Base-by-base conservation (phyloP, 2,888 invertebrate genomes). In the Nyleta sp. region DNA sequence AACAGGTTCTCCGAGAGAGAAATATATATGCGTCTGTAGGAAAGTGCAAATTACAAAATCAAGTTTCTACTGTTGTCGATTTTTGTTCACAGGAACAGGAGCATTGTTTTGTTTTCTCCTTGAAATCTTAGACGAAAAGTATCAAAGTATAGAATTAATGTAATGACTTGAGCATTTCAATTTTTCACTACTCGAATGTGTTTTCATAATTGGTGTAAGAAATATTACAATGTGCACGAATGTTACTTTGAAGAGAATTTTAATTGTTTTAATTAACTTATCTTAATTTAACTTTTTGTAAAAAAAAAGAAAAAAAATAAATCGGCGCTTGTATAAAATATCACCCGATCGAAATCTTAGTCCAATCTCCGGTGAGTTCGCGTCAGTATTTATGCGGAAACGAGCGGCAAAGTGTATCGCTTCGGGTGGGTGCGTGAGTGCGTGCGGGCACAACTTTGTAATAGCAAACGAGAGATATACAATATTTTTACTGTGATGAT, bases 401-500 rank as follows among this genome's bases (percentile, higher is more conserved):
- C 33, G 33, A 31, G 38, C 60, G 46, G 62, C 60, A 79, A 75
- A 53, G 53, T 73, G 76, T 67, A 72, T 74, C 68, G 62, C 70
- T 75, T 72, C 18, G 78, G 38, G 1, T 68, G 67, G 72, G 73
- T 80, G 78, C 52, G 64, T 81, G 78, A 78, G 78, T 75, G 65
- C 64, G 71, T 11, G 40, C 7, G 46, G 46, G 84, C 84, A 84
- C 84, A 83, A 84, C 82, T 87, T 86, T 83, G 70, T 86, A 84
- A 85, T 75, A 76, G 64, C 8, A 68, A 68, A 80, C 42, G 81
- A 82, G 79, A 84, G 82, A 86, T 84, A 86, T 84, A 82, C 86
- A 87, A 88, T 89, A 89, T 89, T 89, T 90, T 90, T 90, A 90
- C 90, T 91, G 90, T 90, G 90, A 90, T 90, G 90, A 90, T 90